Base-by-base conservation (phyloP, 30 jellyfish, hydroid and myxozoan species). In the Pseudorhiza aurosa region DNA sequence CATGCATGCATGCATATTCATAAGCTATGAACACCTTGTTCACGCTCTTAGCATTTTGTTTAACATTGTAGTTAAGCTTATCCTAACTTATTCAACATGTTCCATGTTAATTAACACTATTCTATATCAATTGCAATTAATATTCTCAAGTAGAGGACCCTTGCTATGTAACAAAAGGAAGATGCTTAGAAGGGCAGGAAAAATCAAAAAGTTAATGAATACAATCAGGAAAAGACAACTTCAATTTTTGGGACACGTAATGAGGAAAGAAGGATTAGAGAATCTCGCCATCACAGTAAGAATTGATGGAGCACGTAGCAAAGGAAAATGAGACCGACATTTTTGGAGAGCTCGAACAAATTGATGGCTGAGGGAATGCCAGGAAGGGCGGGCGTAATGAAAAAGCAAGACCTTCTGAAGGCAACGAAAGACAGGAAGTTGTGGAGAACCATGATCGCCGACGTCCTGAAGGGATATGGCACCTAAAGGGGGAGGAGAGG, bases 381-480 rank as follows among this genome's bases (percentile, higher is more conserved):
- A 42, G 56, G 17, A 21, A 24, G 26, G 71, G 26, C 9, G 9
- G n/a, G n/a, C n/a, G n/a, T 15, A 8, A 9, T 22, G 27, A 63
- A 24, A 56, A 6, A 8, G 31, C 29, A 29, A 19, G 44, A 63
- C 12, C n/a, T 63, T 14, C 22, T 63, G 21, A 30, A 63, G 24
- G 31, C 77, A 30, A 26, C 77, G 15, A 63, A 30, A 31, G 56
- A 35, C 56, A 63, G 77, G 24, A 8, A n/a, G 31, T 26, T 8
- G 77, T 63, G 57, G 77, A 63, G 31, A 30, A 35, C 77, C 77
- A 63, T 63, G 77, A 63, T 35, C 53, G 15, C 67, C 82, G 6
- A 40, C 82, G 64, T 24, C 24, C 65, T 68, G 67, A 43, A 8
- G 26, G 65, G 46, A 22, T 24, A 68, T 40, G 65, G 45, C 64